Evolutionary conservation across 2,888 invertebrate genomes (phyloP).

Genomic region (Portevinia maculata): DNA sequence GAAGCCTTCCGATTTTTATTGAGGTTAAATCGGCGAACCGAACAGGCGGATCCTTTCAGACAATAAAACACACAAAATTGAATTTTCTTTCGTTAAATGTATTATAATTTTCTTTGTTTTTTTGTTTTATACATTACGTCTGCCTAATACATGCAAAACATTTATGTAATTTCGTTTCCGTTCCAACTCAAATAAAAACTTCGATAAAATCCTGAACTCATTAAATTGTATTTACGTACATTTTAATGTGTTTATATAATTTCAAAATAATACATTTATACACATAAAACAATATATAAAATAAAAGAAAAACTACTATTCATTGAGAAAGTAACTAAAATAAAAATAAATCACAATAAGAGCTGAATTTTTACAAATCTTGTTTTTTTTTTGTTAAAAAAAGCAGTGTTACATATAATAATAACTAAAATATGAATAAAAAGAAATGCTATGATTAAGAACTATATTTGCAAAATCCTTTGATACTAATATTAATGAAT

Average conservation of each 20-base stretch:
- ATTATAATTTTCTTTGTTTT: constrained; percentile 47
- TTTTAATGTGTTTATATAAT: constrained; percentile 16
- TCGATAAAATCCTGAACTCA: constrained; percentile 21
- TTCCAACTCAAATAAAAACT: constrained; percentile 20
- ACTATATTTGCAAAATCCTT: constrained; percentile 66
- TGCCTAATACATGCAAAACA: constrained; percentile 29
- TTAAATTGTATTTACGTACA: constrained; percentile 10
- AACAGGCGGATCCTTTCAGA: too few relatives aligned
- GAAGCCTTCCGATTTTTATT: too few relatives aligned
- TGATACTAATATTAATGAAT: constrained; percentile 50
- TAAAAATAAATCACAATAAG: constrained; percentile 69
- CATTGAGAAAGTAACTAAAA: constrained; percentile 50
- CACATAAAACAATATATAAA: neutral
- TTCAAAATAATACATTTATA: constrained; percentile 13
- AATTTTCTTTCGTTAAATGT: constrained; percentile 50
- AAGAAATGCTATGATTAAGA: constrained; percentile 25
- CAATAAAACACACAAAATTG: neutral
- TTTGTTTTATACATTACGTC: constrained; percentile 32
- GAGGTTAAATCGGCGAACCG: too few relatives aligned
- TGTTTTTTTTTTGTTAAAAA: constrained; percentile 19
- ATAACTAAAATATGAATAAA: constrained; percentile 30
- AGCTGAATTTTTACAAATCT: constrained; percentile 55
- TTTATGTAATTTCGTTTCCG: constrained; percentile 1
- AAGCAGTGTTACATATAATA: constrained; percentile 9
- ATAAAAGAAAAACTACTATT: constrained; percentile 15